Evolutionary conservation across 2,888 invertebrate genomes (phyloP), one percentile per base, ranked within the genome.

Genomic region (Dicyrtoma fusca): DNA sequence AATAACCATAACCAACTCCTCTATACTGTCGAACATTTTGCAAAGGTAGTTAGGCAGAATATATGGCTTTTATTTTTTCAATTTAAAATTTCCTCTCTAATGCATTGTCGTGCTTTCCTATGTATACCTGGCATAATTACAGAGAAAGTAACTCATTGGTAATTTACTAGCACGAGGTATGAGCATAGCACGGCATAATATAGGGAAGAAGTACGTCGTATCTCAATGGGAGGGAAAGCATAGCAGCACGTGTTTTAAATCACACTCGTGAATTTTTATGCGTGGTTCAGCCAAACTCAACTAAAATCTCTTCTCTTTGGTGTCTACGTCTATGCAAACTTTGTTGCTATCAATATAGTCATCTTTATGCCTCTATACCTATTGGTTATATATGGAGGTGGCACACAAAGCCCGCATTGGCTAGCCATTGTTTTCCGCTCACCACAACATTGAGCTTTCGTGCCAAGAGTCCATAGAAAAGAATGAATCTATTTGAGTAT

Each of bases 391-490:
- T 49, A 17, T 49, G 14, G 17, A 49, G 17, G 17, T 17, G 17
- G 49, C 17, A 49, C 5, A 17, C 53, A 53, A 10, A 21, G 1
- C 19, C 2, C 53, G 19, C n/a, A 17, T 53, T 34, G 57, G n/a
- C 62, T 44, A 63, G 19, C 62, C 47, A 49, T 64, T 64, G 19
- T 66, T 66, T 53, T 42, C 26, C 51, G 8, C n/a, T 10, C 23
- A 57, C n/a, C 23, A 14, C 11, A 25, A 57, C 25, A 25, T 34
- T 51, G 45, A 55, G 55, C 25, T 57, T 53, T 45, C 68, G 68
- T 68, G 68, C 68, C 68, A 68, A 68, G 49, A 17, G 68, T 57
- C 45, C 53, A 68, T 68, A 68, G 14, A 57, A 57, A 68, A 26
- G 65, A 65, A 47, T 65, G 65, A 65, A 65, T 65, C 65, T 51